Conservation (phyloP, 2,113 vertebrate genomes). For the Stomatorhinus ivindoensis region DNA sequence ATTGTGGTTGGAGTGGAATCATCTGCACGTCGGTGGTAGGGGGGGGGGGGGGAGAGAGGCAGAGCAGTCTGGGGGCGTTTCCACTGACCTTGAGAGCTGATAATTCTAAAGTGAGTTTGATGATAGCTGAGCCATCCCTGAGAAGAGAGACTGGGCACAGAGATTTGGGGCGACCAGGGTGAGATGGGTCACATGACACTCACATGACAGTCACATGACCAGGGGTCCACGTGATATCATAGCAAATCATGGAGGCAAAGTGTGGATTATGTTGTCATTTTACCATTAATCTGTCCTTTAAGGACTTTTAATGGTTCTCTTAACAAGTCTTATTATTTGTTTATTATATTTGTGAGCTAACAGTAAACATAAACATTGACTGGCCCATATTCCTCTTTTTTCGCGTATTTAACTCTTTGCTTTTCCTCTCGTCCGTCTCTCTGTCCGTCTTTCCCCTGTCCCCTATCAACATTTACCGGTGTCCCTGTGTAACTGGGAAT, state of each 20-base stretch:
- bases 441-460: not conserved
- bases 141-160: not conserved
- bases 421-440: not conserved
- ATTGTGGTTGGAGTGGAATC: not conserved
- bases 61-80: not conserved
- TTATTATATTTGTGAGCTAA: not conserved
- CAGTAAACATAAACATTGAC: not conserved
- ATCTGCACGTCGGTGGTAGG: not conserved
- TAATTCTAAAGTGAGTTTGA: not conserved
- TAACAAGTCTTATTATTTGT: not conserved
- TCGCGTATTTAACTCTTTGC: not conserved
- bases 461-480: too few species aligned
- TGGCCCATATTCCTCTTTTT: not conserved
- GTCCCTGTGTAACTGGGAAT: not conserved
- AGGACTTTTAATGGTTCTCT: not conserved
- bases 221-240: not conserved
- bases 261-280: not conserved
- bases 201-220: not conserved
- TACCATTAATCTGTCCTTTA: not conserved
- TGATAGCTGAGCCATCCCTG: not conserved
- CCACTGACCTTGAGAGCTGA: not conserved
- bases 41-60: not conserved
- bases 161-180: not conserved
- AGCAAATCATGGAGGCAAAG: not conserved
- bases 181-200: not conserved